Evolutionary conservation across 2,113 vertebrate genomes (phyloP), one percentile per base, ranked within the genome.

Genomic region (Pavo muticus): DNA sequence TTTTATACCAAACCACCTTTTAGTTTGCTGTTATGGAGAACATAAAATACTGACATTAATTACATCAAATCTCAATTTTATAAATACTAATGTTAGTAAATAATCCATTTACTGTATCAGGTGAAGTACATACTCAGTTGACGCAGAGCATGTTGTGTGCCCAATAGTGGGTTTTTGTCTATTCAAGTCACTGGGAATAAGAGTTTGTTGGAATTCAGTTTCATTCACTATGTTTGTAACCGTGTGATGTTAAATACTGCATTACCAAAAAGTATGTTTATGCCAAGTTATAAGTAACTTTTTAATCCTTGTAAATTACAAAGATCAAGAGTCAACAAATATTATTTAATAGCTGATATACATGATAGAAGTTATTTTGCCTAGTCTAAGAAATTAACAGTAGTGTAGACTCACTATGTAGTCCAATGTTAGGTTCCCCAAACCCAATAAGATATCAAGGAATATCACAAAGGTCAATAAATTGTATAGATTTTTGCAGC

Each of bases 21-120:
- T 4, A 0, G 30, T 73, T 45, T 75, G 11, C n/a, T 74, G 20
- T 68, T 74, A 30, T 50, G 44, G 30, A 50, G 39, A 61, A 6
- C 7, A 29, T 30, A 57, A 52, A 24, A 52, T 60, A 11, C 15
- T n/a, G 40, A 70, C 5, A 39, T 24, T 42, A 65, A 44, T 4
- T 14, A 76, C 76, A 88, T 50, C 37, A 3, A 59, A 32, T 6
- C 30, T 10, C 3, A 42, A 1, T 1, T 65, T 47, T 67, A 17
- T 44, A 68, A 90, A 50, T 82, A 52, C 4, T 5, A 47, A 8
- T 72, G 57, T 44, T 72, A 48, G 54, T 40, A 60, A 79, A 45
- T 4, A 39, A 0, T 1, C 0, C 2, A 52, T 70, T 47, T 44
- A 9, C 19, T 71, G 27, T 30, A 2, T 15, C 47, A 75, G 25